Evolutionary conservation across 2,888 invertebrate genomes (phyloP).

Genomic region (Agonopterix arenella): DNA sequence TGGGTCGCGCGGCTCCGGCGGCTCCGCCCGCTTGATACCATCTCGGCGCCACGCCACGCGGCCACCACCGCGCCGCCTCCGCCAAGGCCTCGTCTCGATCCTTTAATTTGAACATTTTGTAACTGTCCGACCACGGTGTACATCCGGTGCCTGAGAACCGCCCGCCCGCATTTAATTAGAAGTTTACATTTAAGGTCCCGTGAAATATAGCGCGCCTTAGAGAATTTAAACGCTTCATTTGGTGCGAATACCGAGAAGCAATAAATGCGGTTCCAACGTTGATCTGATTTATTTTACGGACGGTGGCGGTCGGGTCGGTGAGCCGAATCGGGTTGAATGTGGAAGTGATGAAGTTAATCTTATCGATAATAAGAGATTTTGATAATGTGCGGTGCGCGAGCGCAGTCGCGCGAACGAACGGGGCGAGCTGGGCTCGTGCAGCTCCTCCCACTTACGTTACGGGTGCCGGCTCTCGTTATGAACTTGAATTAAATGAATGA

Average conservation of each 20-base stretch:
- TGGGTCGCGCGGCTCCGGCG: slow-evolving; percentile 28
- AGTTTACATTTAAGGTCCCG: slow-evolving; percentile 50
- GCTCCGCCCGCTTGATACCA: slow-evolving; percentile 27
- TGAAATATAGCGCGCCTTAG: slow-evolving; percentile 62
- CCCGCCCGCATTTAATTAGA: slow-evolving; percentile 60
- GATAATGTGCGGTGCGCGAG: slow-evolving; percentile 29
- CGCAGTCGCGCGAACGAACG: slow-evolving; percentile 15
- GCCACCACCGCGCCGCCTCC: slow-evolving; percentile 20
- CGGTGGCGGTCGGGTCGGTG: slow-evolving; percentile 30
- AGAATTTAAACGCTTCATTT: slow-evolving; percentile 42
- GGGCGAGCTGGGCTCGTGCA: slow-evolving; percentile 30
- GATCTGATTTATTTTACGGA: slow-evolving; percentile 58
- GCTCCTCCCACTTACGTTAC: slow-evolving; percentile 46
- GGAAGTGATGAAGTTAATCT: slow-evolving; percentile 39
- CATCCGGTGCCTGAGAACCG: slow-evolving; percentile 41
- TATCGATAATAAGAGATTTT: slow-evolving; percentile 43
- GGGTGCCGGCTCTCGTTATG: slow-evolving; percentile 48
- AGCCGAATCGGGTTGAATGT: slow-evolving; percentile 16
- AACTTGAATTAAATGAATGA: slow-evolving; percentile 74
- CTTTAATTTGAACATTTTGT: slow-evolving; percentile 22
- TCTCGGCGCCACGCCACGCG: slow-evolving; percentile 43
- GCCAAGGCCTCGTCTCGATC: slow-evolving; percentile 18
- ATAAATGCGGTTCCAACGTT: slow-evolving; percentile 47
- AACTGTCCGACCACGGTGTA: slow-evolving; percentile 18
- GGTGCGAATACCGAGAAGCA: slow-evolving; percentile 55